Evolutionary conservation across 1,140 invertebrate species (phyloP), one percentile per base, ranked within the genome.

Genomic region (Hydropsyche tenuis): DNA sequence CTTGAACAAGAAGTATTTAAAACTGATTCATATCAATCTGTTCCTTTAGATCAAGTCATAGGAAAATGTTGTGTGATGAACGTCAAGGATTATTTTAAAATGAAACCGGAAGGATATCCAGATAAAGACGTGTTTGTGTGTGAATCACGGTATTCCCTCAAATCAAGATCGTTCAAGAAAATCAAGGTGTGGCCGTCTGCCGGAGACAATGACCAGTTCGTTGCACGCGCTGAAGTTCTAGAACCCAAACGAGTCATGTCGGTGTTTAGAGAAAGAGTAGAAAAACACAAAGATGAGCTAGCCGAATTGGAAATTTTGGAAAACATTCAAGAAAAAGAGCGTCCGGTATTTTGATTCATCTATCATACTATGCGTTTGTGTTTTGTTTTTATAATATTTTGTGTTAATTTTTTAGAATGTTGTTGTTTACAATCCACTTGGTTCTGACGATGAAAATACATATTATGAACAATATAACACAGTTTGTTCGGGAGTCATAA

Each of bases 81-180:
- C 81, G 93, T 98, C 0, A 96, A 96, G 79, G 96, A 99, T 80
- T 99, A 98, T 83, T 95, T 98, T 80, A 93, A 95, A 79, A 90
- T 90, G 80, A 89, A 89, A 76, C 96, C 96, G 0, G 92, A 95
- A 85, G 86, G 89, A 14, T 94, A 96, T 81, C 87, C 90, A 0
- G 95, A 97, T 72, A 96, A 96, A 81, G 97, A 99, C 84, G 93
- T 99, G 0, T 99, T 94, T 81, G 96, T 99, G 0, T 99, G 97
- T 82, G 97, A 99, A 85, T 97, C 95, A 14, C 88, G 96, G 11
- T 99, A 99, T 82, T 94, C 91, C 73, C 91, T 92, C 0, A 92
- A 90, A 79, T 89, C 89, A 20, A 88, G 95, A 75, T 89, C 90
- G 74, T 98, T 99, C 81, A 97, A 97, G 83, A 98, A 98, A 83